Percentiles rank a stretch among this genome's conserved stretches.
Conservation (phyloP, 2,113 vertebrate species). For the Buteo buteo region DNA sequence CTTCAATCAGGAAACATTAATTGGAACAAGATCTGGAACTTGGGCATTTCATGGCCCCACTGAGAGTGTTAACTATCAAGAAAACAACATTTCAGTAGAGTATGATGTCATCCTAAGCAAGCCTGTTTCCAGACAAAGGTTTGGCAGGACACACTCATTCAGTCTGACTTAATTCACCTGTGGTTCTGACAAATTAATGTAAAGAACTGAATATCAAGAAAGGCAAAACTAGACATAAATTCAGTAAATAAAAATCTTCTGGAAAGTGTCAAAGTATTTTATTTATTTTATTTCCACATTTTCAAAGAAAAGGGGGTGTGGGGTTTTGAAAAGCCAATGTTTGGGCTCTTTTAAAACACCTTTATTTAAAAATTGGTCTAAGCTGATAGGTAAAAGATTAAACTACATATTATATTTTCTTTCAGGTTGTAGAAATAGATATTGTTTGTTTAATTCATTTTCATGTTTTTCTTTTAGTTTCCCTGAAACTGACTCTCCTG, state of each 20-base stretch:
- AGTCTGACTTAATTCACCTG: neutral
- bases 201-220: neutral
- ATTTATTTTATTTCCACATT: neutral
- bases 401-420: neutral
- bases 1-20: neutral
- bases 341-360: neutral
- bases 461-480: neutral
- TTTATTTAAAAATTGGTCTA: neutral
- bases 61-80: neutral
- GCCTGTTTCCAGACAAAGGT: neutral
- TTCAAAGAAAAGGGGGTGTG: neutral
- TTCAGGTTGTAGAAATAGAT: neutral
- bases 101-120: neutral
- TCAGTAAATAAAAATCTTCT: neutral
- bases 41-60: rapidly evolving
- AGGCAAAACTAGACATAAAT: neutral
- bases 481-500: neutral
- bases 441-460: neutral
- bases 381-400: neutral
- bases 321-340: neutral
- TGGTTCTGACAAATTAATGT: neutral
- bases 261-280: neutral
- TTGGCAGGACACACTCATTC: neutral
- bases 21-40: neutral
- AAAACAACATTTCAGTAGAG: neutral